A percentile compares a stretch with the other conserved stretches of the same genome.
These are phyloP conservation scores for Astreopora myriophthalma DNA, from an alignment of 64 coral and sea anemone species.

Conservation along the genomic window DNA sequence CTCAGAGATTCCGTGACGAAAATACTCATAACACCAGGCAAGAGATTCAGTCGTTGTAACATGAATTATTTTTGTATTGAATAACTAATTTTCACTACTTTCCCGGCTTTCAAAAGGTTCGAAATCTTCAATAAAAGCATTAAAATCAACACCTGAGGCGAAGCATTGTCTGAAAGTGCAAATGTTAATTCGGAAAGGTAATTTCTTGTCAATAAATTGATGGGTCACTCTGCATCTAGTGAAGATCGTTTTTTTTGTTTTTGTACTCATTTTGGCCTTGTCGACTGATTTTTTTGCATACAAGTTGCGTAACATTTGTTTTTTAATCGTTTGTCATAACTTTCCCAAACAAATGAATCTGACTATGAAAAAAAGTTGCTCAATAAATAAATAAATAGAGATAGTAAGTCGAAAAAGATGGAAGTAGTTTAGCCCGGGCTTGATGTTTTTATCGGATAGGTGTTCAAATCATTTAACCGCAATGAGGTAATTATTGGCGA, in stretches of 20 bases:
- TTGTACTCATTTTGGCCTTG: no score
- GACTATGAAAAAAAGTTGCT: not conserved
- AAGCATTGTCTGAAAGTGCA: not conserved
- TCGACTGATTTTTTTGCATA: no score
- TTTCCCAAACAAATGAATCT: not conserved
- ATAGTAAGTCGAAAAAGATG: no score
- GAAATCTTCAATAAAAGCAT: not conserved
- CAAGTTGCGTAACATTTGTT: no score
- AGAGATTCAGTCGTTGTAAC: not conserved
- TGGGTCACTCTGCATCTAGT: not conserved
- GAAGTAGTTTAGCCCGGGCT: no score
- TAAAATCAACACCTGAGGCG: not conserved
- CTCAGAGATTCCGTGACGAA: not conserved
- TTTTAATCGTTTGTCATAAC: not conserved
- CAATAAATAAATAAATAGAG: no score
- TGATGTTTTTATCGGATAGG: no score
- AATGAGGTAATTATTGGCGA: not conserved
- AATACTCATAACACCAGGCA: not conserved
- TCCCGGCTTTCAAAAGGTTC: not conserved
- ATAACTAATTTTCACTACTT: not conserved
- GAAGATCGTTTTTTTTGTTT: no score
- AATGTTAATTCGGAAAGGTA: slow-evolving; percentile 10
- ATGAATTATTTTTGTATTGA: not conserved
- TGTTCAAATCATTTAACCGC: no score
- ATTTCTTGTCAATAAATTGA: slow-evolving; percentile 24